Evolutionary conservation across 2,888 invertebrate species (phyloP).

Genomic region (Cremastobaeus sp.): DNA sequence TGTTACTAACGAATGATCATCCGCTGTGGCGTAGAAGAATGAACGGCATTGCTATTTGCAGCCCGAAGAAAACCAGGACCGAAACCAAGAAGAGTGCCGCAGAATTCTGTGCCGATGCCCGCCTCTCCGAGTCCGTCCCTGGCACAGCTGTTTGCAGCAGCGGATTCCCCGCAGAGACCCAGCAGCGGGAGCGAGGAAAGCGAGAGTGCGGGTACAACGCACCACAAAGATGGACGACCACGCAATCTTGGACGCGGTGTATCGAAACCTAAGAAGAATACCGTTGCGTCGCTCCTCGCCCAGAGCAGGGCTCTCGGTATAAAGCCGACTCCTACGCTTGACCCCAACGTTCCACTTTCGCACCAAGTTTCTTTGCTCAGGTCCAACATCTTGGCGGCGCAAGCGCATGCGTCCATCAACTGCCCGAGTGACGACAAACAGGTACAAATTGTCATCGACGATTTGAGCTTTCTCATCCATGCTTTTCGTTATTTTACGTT

Average conservation of each 20-base stretch:
- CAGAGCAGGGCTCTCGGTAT: constrained; percentile 91
- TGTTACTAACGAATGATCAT: too few species aligned
- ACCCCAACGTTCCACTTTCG: constrained; percentile 80
- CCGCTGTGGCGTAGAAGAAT: too few species aligned
- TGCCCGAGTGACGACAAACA: constrained; percentile 74
- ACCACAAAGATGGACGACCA: constrained; percentile 86
- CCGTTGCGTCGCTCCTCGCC: constrained; percentile 91
- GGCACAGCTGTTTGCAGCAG: constrained; percentile 81
- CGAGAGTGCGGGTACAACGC: constrained; percentile 79
- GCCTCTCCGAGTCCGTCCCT: constrained; percentile 80
- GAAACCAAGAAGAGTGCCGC: constrained; percentile 82
- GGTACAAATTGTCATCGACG: constrained; percentile 64
- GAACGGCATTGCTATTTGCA: constrained; percentile 74
- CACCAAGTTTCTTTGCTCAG: constrained; percentile 81
- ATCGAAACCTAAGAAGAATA: constrained; percentile 95
- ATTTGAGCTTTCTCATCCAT: too few species aligned
- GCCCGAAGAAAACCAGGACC: constrained; percentile 88
- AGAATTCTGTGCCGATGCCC: constrained; percentile 80
- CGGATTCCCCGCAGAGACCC: constrained; percentile 81
- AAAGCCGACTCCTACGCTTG: constrained; percentile 83
- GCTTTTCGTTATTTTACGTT: too few species aligned
- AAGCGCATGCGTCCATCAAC: constrained; percentile 79
- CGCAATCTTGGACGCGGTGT: constrained; percentile 91
- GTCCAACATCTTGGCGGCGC: constrained; percentile 84
- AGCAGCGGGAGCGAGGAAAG: constrained; percentile 83